Evolutionary conservation across 2,888 invertebrate genomes (phyloP), one percentile per base, ranked within the genome.

Genomic region (Eretmocerus hayati): DNA sequence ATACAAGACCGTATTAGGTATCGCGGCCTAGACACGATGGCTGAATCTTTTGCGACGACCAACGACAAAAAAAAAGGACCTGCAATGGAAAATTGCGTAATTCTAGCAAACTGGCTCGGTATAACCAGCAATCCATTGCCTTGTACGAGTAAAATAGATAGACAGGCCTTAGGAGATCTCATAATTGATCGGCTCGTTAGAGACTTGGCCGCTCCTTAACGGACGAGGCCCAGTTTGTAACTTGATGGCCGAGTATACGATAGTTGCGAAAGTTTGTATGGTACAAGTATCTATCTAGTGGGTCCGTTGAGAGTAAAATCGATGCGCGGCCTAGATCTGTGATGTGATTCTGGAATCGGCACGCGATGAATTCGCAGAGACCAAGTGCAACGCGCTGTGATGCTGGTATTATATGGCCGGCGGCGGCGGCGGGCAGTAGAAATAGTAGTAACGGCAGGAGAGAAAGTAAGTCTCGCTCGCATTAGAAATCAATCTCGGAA

Each of bases 121-220:
- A n/a, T n/a, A n/a, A n/a, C n/a, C n/a, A n/a, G n/a, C n/a, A n/a
- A n/a, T n/a, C n/a, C n/a, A n/a, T n/a, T n/a, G n/a, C n/a, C n/a
- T n/a, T n/a, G n/a, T n/a, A n/a, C n/a, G n/a, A n/a, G n/a, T n/a
- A n/a, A n/a, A n/a, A n/a, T n/a, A n/a, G n/a, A n/a, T n/a, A n/a
- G n/a, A n/a, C n/a, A n/a, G n/a, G n/a, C n/a, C n/a, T n/a, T n/a
- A n/a, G n/a, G n/a, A n/a, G n/a, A n/a, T n/a, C n/a, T 61, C 57
- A 53, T 62, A 62, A 63, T 65, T 60, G 60, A 62, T 57, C 56
- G 55, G 47, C 54, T 58, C 52, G 54, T 56, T 58, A 58, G 36
- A 33, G 21, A n/a, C n/a, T n/a, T n/a, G n/a, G n/a, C 15, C 30
- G 31, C 37, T n/a, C 40, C 36, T 21, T 39, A 46, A 20, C 41